phyloP scores from a whole-genome alignment of 2,113 vertebrate genomes.

The Rhinolophus ferrumequinum region DNA sequence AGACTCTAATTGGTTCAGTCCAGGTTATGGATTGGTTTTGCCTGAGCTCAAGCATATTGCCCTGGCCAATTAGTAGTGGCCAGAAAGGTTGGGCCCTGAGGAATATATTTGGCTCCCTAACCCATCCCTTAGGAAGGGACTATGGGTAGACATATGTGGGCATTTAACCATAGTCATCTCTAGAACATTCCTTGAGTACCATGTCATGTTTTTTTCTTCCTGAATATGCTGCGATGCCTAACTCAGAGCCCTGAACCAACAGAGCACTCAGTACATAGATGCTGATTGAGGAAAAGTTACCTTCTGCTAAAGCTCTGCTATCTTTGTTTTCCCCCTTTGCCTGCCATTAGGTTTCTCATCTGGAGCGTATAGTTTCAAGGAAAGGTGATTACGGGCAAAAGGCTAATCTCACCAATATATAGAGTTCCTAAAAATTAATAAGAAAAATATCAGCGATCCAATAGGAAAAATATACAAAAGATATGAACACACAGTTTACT shows the following conservation, averaged over 20 bases:
- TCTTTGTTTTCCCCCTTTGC: not conserved
- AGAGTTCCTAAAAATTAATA: conserved; percentile 29
- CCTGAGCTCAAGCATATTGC: not conserved
- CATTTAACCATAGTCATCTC: not conserved
- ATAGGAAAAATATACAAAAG: not conserved
- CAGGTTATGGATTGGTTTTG: not conserved
- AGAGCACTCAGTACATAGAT: not conserved
- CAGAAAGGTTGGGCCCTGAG: not conserved
- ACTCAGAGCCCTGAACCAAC: conserved; percentile 5
- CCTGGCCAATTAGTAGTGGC: not conserved
- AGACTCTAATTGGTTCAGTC: not conserved
- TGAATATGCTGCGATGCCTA: not conserved
- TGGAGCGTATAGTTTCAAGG: not conserved
- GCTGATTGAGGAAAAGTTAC: not conserved
- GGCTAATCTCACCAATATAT: not conserved
- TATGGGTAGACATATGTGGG: not conserved
- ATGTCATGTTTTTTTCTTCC: not conserved
- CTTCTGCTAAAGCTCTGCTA: conserved; percentile 5
- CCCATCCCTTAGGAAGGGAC: not conserved
- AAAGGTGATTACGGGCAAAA: not conserved
- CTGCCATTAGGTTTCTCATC: not conserved
- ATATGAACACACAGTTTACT: not conserved
- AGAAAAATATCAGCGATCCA: conserved; percentile 4
- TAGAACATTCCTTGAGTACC: conserved; percentile 18
- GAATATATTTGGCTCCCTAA: not conserved